Base-by-base conservation (phyloP, 2,113 vertebrate genomes). In the Carlito syrichta region DNA sequence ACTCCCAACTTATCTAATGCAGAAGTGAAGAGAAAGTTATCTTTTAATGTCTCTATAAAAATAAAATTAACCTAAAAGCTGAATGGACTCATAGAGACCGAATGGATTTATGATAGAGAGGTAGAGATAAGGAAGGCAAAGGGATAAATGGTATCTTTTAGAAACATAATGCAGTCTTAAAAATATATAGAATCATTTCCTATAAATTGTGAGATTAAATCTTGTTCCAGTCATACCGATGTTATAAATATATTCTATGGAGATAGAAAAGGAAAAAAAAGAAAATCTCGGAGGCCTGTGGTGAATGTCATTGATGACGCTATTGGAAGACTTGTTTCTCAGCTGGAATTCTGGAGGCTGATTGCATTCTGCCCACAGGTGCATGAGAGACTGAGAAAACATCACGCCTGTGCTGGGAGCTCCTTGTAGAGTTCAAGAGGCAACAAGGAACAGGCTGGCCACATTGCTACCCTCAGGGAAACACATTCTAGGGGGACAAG, bases 381-480 rank as follows among this genome's bases (percentile, higher is more conserved):
- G 56, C 5, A 23, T 11, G 38, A 79, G 20, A 40, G 30, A 84
- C 8, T 48, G 38, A 79, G 66, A 10, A 88, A 69, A 52, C 14
- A 50, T 32, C 13, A 14, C 17, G 8, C 20, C 5, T 10, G 19
- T 23, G 5, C 20, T 8, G 27, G 10, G 14, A 79, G 32, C 8
- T 62, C 10, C 52, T 94, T 2, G 11, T 13, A 6, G 54, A 30
- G 43, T 14, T 23, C 40, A 84, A 22, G 9, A 48, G 13, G 17
- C 32, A 71, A 5, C 63, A 40, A 93, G 9, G 63, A 81, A 38
- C 1, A 1, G 52, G 0, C 4, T 2, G 10, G n/a, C 5, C 22
- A 2, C 2, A 5, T 60, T 58, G 9, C 11, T 23, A n/a, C 0
- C 3, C 5, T 69, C 12, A 19, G 22, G 62, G 25, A 16, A 8